phyloP scores from a whole-genome alignment of 2,888 invertebrate genomes.

The Belgica antarctica region DNA sequence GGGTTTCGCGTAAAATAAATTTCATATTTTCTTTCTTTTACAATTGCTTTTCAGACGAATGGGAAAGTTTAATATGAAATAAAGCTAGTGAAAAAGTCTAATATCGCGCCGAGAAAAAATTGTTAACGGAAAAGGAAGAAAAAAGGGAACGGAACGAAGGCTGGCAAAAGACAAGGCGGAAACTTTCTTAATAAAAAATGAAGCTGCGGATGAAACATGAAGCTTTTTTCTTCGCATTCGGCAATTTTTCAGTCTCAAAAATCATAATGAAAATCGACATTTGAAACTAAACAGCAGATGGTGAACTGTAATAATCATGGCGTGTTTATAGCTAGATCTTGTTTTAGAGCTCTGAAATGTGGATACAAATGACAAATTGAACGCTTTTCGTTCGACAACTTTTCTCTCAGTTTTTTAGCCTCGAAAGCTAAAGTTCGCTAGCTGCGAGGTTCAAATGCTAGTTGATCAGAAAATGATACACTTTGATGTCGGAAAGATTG shows the following conservation, averaged over 20 bases:
- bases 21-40: background rate
- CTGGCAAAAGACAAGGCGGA: background rate
- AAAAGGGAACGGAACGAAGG: background rate
- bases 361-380: background rate
- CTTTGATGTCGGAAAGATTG: conserved; percentile 39
- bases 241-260: conserved; percentile 37
- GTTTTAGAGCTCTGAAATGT: background rate
- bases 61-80: background rate
- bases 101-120: background rate
- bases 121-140: background rate
- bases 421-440: background rate
- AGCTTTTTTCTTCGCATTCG: background rate
- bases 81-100: background rate
- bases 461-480: conserved; percentile 39
- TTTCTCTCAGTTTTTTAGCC: background rate
- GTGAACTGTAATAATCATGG: background rate
- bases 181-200: conserved; percentile 38
- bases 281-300: conserved; percentile 33
- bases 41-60: background rate
- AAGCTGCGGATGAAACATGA: conserved; percentile 21
- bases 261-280: conserved; percentile 43
- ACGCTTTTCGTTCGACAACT: background rate
- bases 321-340: conserved; percentile 13
- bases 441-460: conserved; percentile 7
- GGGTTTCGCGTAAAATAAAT: background rate